Evolutionary conservation across 1,140 invertebrate genomes (phyloP).

Genomic region (Neodiprion virginianus): DNA sequence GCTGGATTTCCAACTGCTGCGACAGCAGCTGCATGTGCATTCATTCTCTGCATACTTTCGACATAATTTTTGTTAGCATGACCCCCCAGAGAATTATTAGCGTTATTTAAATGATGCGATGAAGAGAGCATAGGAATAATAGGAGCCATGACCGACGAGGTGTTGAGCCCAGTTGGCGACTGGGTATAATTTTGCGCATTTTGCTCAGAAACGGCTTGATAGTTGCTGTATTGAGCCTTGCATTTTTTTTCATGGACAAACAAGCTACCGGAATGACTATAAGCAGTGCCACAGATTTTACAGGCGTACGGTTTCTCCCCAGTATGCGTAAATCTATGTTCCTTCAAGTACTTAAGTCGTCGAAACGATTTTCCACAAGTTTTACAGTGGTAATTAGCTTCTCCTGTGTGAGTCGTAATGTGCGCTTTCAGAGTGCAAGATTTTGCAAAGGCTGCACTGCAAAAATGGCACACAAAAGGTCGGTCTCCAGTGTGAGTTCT

Average conservation of each 20-base stretch:
- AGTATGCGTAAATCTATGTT: constrained; percentile 71
- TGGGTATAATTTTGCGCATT: constrained; percentile 37
- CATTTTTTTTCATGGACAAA: constrained; percentile 57
- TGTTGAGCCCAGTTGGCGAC: constrained; percentile 12
- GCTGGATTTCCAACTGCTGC: constrained; percentile 25
- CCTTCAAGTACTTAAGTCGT: constrained; percentile 63
- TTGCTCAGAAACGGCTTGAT: constrained; percentile 31
- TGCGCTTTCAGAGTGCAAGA: constrained; percentile 61
- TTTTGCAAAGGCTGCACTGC: constrained; percentile 56
- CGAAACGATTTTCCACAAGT: constrained; percentile 65
- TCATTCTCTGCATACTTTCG: constrained; percentile 37
- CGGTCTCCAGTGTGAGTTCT: constrained; percentile 68
- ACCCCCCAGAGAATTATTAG: constrained; percentile 24
- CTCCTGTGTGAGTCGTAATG: constrained; percentile 54
- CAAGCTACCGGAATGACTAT: constrained; percentile 54
- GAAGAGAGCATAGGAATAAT: constrained; percentile 35
- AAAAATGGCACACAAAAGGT: constrained; percentile 67
- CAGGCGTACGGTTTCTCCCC: constrained; percentile 80
- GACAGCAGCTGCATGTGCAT: constrained; percentile 10
- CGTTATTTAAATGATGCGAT: constrained; percentile 28
- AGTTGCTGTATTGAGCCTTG: constrained; percentile 44
- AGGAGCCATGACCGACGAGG: constrained; percentile 28
- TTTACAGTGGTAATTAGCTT: constrained; percentile 57
- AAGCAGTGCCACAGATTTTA: constrained; percentile 67
- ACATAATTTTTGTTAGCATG: constrained; percentile 38